Evolutionary conservation across 2,797 vertebrate genomes (phyloP), one percentile per base, ranked within the genome.

Genomic region (Luscinia luscinia): DNA sequence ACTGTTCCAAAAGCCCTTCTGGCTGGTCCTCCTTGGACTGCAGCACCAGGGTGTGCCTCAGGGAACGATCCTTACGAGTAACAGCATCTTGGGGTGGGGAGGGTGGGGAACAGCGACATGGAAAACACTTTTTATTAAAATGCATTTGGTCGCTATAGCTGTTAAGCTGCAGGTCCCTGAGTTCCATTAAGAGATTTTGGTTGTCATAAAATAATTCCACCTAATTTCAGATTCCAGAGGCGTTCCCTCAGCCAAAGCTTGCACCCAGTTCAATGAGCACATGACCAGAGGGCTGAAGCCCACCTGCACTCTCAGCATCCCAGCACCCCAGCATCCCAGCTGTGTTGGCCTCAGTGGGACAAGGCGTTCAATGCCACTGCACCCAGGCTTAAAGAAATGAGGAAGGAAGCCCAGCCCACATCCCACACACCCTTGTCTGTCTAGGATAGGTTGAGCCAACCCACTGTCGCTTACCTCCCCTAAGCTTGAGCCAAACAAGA

Each of bases 41-140:
- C 28, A 22, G 57, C 6, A 4, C 27, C 10, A 8, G 73, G 36
- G 20, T 1, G 1, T 23, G n/a, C 27, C 32, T 22, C 15, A 22
- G 26, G 1, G 11, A 17, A 10, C 43, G 24, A 52, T 20, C 43
- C 38, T 59, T 26, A 12, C 0, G 8, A 73, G 20, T 23, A 16
- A 54, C 40, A 32, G 6, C 2, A 54, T 41, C 7, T 16, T 55
- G 13, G 9, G 1, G 2, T 21, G 21, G 4, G 1, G 1, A 26
- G 22, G 34, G 5, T 4, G 12, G 9, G 15, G 6, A 54, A 55
- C 24, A 30, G 19, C 36, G 16, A 5, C 23, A 49, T 0, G 26
- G 16, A 62, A 89, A 70, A 40, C 3, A 5, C 2, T 81, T 90
- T 51, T 82, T 59, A 34, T 80, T 93, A 36, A 94, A 82, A 91